Evolutionary conservation across 2,797 vertebrate species (phyloP).

Genomic region (Megaceryle alcyon): DNA sequence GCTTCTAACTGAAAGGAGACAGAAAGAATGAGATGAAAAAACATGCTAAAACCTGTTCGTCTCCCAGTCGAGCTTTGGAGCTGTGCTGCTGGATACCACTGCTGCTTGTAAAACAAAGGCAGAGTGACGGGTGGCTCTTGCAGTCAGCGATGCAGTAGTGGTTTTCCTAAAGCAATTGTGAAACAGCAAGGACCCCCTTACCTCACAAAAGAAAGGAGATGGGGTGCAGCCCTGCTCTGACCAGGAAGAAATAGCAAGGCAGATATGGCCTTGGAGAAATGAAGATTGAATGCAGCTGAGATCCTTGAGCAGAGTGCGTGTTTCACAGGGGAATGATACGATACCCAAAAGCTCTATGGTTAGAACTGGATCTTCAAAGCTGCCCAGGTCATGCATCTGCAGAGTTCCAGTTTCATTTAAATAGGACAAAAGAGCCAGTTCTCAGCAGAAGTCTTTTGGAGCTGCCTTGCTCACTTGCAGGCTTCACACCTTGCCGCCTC

Average conservation of each 20-base stretch:
- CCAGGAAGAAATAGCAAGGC: not conserved
- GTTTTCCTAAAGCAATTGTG: slow-evolving; percentile 20
- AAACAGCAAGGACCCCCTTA: not conserved
- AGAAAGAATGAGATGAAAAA: slow-evolving; percentile 66
- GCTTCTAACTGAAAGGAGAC: slow-evolving; percentile 65
- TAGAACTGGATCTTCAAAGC: not conserved
- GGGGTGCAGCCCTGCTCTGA: not conserved
- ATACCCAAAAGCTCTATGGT: not conserved
- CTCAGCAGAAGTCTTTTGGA: not conserved
- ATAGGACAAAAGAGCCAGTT: not conserved
- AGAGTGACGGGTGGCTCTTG: not conserved
- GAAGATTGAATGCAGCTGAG: not conserved
- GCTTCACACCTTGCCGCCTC: not conserved
- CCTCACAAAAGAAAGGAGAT: not conserved
- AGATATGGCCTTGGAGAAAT: not conserved
- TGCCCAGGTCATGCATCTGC: accelerated
- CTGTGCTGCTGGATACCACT: slow-evolving; percentile 18
- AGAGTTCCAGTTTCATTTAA: not conserved
- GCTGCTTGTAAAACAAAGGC: slow-evolving; percentile 44
- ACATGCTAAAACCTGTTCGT: slow-evolving; percentile 57
- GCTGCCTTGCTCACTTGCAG: not conserved
- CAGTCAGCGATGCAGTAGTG: not conserved
- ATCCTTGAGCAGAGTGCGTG: not conserved
- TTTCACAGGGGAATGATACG: not conserved
- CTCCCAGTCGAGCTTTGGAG: slow-evolving; percentile 26